Conservation (phyloP, 2,113 vertebrate species). For the Tupaia chinensis region DNA sequence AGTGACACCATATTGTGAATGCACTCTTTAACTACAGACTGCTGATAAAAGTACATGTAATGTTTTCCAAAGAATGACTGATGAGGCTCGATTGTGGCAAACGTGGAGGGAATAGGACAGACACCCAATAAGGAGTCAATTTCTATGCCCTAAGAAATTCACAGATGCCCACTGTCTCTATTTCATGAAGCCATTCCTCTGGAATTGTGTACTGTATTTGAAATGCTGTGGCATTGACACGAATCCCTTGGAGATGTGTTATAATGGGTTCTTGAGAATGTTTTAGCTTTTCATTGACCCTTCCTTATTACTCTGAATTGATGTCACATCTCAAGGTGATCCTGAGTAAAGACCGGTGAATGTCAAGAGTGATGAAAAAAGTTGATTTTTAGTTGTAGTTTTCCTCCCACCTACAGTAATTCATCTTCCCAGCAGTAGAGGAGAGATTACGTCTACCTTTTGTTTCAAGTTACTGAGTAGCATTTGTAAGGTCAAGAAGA, state of each 20-base stretch:
- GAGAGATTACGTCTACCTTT: conserved; percentile 56
- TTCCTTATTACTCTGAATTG: conserved; percentile 79
- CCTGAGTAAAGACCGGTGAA: conserved; percentile 66
- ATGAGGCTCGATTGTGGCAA: neutral
- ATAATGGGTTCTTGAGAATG: conserved; percentile 80
- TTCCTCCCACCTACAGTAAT: conserved; percentile 61
- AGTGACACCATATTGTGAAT: neutral
- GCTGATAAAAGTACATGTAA: neutral
- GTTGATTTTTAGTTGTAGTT: conserved; percentile 73
- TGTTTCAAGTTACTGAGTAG: conserved; percentile 61
- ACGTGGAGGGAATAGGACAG: neutral
- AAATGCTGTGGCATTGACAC: conserved; percentile 56
- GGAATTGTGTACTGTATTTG: conserved; percentile 69
- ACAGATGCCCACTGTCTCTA: neutral
- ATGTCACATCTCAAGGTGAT: conserved; percentile 82
- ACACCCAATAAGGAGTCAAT: conserved; percentile 10
- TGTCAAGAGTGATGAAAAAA: conserved; percentile 75
- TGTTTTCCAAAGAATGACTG: conserved; percentile 46
- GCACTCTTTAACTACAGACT: neutral
- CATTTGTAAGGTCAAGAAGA: conserved; percentile 56
- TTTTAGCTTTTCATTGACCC: conserved; percentile 80
- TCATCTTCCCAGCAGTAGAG: conserved; percentile 47
- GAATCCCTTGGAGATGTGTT: conserved; percentile 70
- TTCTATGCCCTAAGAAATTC: neutral
- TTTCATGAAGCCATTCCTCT: conserved; percentile 26